phyloP scores from a whole-genome alignment of 53 echinoderm and acorn worm genomes.

The Temnopleurus reevesii region DNA sequence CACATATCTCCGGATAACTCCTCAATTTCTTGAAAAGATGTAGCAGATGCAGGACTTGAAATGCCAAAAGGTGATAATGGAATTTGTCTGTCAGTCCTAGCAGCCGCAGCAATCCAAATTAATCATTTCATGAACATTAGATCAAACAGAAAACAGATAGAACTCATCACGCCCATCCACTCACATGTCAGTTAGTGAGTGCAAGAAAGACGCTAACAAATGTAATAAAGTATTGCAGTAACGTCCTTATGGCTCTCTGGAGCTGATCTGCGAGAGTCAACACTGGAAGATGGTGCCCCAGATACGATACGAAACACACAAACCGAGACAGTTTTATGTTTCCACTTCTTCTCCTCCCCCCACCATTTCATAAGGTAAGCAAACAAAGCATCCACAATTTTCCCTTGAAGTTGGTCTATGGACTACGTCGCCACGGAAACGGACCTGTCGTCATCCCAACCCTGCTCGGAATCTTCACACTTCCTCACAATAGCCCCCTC shows the following conservation, averaged over 20 bases:
- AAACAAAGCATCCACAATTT: neutral
- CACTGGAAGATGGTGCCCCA: neutral
- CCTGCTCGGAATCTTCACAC: neutral
- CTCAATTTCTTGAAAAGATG: neutral
- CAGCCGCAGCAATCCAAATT: neutral
- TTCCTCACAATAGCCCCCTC: neutral
- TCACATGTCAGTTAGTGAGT: too few relatives aligned
- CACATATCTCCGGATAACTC: neutral
- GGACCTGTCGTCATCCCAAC: conserved; percentile 5
- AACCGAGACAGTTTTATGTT: neutral
- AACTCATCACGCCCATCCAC: neutral
- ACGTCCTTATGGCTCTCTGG: too few relatives aligned
- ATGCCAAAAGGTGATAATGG: neutral
- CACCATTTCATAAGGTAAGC: conserved; percentile 23
- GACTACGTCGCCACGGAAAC: conserved; percentile 7
- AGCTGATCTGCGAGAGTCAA: neutral
- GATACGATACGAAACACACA: neutral
- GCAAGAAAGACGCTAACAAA: too few relatives aligned
- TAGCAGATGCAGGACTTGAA: neutral
- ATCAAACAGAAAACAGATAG: conserved; percentile 1
- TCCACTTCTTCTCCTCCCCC: neutral
- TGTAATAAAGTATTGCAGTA: too few relatives aligned
- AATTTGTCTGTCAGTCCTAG: neutral
- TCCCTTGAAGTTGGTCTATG: neutral
- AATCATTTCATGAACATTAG: neutral